These are phyloP conservation scores for Calycopis cecrops DNA, from an alignment of 1,140 invertebrate genomes.

Conservation along the genomic window DNA sequence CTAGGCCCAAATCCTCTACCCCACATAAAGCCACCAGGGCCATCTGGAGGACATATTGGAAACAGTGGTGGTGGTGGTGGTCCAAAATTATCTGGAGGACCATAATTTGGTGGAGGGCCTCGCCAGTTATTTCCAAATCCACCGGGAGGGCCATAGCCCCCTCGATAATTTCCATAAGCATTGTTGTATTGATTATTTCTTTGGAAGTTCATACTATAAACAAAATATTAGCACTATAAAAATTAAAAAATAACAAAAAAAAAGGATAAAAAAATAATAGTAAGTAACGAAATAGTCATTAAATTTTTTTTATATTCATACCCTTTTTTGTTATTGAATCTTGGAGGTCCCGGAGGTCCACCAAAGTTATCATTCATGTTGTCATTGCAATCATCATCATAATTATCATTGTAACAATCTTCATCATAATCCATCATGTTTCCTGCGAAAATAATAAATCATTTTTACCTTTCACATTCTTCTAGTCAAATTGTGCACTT, in stretches of 20 bases:
- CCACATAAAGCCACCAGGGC: conserved; percentile 24
- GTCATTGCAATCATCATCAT: not conserved
- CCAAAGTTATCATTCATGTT: conserved; percentile 1
- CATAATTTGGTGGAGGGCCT: conserved; percentile 19
- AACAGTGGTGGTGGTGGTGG: conserved; percentile 26
- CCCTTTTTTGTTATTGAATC: not conserved
- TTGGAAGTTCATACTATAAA: conserved; percentile 13
- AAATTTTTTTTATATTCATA: not conserved
- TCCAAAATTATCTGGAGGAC: conserved; percentile 22
- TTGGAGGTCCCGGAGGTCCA: not conserved
- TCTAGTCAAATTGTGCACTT: no score
- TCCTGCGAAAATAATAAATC: not conserved
- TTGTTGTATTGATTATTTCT: conserved; percentile 42
- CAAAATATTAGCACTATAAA: not conserved
- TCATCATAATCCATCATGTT: not conserved
- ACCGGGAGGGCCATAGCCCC: conserved; percentile 41
- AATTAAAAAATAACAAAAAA: not conserved
- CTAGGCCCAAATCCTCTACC: conserved; percentile 41
- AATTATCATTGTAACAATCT: conserved; percentile 1
- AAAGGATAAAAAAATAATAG: no score
- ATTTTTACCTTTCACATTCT: no score
- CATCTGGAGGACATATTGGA: conserved; percentile 18
- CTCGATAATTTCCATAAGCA: conserved; percentile 50
- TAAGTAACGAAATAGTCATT: no score
- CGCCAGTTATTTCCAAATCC: conserved; percentile 20